Evolutionary conservation across 1,140 invertebrate species (phyloP).

Genomic region (Oryctes rhinoceros): DNA sequence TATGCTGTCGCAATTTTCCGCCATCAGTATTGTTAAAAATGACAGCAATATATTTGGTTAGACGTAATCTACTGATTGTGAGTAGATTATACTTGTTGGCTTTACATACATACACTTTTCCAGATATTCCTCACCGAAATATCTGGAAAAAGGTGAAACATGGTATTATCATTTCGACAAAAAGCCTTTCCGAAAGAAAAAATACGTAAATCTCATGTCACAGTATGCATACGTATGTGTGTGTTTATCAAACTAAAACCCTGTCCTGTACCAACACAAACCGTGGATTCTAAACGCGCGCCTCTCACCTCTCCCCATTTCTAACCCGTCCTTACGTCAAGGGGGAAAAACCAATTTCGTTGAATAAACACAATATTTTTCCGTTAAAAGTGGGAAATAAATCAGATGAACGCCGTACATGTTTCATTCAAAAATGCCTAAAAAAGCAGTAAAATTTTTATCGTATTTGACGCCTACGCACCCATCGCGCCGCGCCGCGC

Average conservation of each 20-base stretch:
- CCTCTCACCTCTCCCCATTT: not conserved
- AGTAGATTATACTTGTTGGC: no score
- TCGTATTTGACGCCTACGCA: not conserved
- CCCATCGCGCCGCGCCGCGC: not conserved
- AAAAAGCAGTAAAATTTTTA: slow-evolving; percentile 34
- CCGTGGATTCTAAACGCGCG: slow-evolving; percentile 3
- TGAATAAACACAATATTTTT: slow-evolving; percentile 35
- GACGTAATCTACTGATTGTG: no score
- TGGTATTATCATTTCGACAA: not conserved
- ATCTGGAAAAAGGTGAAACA: no score
- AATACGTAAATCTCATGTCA: slow-evolving; percentile 13
- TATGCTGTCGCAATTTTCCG: no score
- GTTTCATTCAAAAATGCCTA: slow-evolving; percentile 33
- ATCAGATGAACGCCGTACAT: slow-evolving; percentile 22
- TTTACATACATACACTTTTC: no score
- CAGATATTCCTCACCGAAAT: no score
- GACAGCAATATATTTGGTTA: no score
- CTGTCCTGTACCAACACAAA: slow-evolving; percentile 26
- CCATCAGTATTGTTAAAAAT: no score
- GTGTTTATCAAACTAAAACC: slow-evolving; percentile 15
- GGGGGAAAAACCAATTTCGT: slow-evolving; percentile 34
- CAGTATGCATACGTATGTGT: not conserved
- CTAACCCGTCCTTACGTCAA: slow-evolving; percentile 23
- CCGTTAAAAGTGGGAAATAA: slow-evolving; percentile 31
- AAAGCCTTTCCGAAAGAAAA: not conserved